Evolutionary conservation across 1,140 invertebrate genomes (phyloP), one percentile per base, ranked within the genome.

Genomic region (Anthonomus grandis): DNA sequence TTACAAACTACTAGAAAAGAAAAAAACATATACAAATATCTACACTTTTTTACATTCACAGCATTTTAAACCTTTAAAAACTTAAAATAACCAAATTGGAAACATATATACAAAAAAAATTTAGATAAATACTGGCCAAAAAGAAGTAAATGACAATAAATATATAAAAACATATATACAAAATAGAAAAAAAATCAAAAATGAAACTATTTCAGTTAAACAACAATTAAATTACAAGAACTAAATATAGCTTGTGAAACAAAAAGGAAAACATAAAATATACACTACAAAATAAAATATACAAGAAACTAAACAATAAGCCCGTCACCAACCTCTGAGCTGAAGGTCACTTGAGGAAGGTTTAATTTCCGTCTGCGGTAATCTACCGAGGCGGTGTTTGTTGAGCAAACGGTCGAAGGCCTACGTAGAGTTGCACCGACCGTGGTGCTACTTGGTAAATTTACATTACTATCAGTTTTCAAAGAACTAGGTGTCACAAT

Each of bases 281-380:
- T 18, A 41, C 17, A 3, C 3, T 4, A 18, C 13, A 15, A 41
- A 12, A 13, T 13, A 3, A 38, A 54, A 73, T 72, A 41, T 4
- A 3, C 6, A 23, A 2, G 36, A 53, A 2, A 0, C 23, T 53
- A 84, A 59, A 85, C 83, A 63, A 84, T 80, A 55, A 84, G 81
- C 41, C 82, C 83, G 62, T 78, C 85, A 87, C 86, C 86, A 78
- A 89, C 86, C 88, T 91, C 89, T 72, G 86, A 84, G 69, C 81
- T 90, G 76, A 90, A 91, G 23, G 88, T 88, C 67, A 91, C 86
- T 76, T 89, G 86, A 12, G 86, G 87, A 57, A 89, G 77, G 62
- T 86, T 83, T 12, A 86, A 73, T 57, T 83, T 79, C 68, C 81
- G 75, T 64, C 83, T 76, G 51, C 75, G 77, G 34, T 77, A 76